A percentile compares a stretch with the other conserved stretches of the same genome.
These are phyloP conservation scores for Triops cancriformis DNA, from an alignment of 1,140 invertebrate species.

Conservation along the genomic window DNA sequence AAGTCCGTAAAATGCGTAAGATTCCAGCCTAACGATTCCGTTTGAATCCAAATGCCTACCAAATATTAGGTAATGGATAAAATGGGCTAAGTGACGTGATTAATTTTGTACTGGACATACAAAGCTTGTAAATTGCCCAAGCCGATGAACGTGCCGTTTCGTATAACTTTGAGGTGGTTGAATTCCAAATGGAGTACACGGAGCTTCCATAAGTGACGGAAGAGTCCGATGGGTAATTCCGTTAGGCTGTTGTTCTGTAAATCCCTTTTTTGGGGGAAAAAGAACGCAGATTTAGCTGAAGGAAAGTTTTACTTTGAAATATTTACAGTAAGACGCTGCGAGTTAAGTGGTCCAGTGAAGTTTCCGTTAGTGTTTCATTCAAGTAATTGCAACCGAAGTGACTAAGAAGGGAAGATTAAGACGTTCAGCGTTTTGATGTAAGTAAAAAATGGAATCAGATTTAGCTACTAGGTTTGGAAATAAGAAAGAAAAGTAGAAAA, in stretches of 20 bases:
- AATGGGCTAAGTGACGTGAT: too few relatives aligned
- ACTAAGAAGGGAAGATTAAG: conserved; percentile 32
- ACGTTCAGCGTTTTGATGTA: too few relatives aligned
- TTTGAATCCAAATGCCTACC: background rate
- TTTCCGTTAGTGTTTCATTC: conserved; percentile 32
- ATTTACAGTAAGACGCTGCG: conserved; percentile 38
- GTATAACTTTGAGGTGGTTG: conserved; percentile 35
- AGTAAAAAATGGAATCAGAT: too few relatives aligned
- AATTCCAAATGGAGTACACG: conserved; percentile 38
- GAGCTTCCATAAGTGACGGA: conserved; percentile 37
- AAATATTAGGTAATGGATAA: background rate
- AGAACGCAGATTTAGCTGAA: background rate
- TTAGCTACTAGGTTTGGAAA: too few relatives aligned
- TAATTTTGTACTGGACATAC: conserved; percentile 6
- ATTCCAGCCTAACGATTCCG: background rate
- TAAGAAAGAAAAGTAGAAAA: conserved; percentile 31
- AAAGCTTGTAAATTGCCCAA: conserved; percentile 21
- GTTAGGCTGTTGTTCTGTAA: conserved; percentile 38
- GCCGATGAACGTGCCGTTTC: conserved; percentile 30
- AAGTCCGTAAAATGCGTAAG: background rate
- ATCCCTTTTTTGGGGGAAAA: conserved; percentile 29
- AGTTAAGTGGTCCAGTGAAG: conserved; percentile 34
- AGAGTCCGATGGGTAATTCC: conserved; percentile 34
- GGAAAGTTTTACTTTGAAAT: conserved; percentile 4
- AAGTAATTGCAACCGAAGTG: conserved; percentile 36